Evolutionary conservation across 2,797 vertebrate genomes (phyloP), one percentile per base, ranked within the genome.

Genomic region (Oophaga sylvatica): DNA sequence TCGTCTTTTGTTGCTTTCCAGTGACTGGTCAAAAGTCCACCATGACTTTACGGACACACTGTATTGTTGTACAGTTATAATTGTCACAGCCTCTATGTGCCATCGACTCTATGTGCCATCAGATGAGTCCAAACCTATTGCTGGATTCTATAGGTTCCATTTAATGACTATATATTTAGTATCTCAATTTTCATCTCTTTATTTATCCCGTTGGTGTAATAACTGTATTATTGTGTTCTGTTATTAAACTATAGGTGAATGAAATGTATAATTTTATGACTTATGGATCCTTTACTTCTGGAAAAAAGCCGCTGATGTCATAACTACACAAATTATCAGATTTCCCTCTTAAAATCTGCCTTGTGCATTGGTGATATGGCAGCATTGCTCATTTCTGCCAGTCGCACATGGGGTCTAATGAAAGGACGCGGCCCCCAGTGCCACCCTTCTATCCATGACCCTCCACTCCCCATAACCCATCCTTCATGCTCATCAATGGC

Each of bases 401-500:
- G 12, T 13, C 5, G 12, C 12, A 59, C 57, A 17, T 45, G 2
- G 48, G 71, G 12, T 53, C 11, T n/a, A 76, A 45, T 10, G 10
- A 73, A 73, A 73, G 16, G 71, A 75, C 41, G 45, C 4, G 16
- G 53, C 53, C 41, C 75, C 48, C 5, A 56, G n/a, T 2, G 12
- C 2, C 0, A 26, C 22, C 62, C 48, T 53, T 48, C 16, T 26
- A 81, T 53, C 57, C 80, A 67, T 29, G 48, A 6, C 45, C 65
- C 60, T 53, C 48, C 80, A 0, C 7, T 67, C 45, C 56, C 62
- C 62, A 31, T 48, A 48, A 53, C 22, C 80, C 83, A 85, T 79
- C 60, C 29, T 56, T 85, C 75, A 57, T 80, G 48, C 53, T 53
- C 62, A 48, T 53, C 63, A 76, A 77, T 78, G 56, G 83, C 22